These are phyloP conservation scores for Pseudomyrmex gracilis DNA, from an alignment of 1,140 invertebrate genomes.

Conservation along the genomic window DNA sequence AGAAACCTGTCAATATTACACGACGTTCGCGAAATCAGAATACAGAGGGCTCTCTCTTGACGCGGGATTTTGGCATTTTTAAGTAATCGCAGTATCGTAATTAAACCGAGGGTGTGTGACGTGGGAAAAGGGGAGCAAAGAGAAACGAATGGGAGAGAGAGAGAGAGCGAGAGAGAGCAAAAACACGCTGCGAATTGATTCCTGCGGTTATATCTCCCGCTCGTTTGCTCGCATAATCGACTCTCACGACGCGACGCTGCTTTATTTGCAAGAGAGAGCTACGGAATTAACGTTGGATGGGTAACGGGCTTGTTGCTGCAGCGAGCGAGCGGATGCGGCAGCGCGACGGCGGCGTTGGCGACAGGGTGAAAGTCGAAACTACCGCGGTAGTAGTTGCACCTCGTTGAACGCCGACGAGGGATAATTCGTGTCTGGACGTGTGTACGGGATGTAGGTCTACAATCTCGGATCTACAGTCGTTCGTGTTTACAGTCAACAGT, in stretches of 20 bases:
- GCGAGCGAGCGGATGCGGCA: neutral
- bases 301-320: neutral
- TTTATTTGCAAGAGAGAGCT: conserved; percentile 11
- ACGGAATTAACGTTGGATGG: too few relatives aligned
- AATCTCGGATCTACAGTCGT: conserved; percentile 67
- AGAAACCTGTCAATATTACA: conserved; percentile 22
- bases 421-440: conserved; percentile 71
- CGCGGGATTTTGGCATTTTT: conserved; percentile 38
- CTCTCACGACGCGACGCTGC: neutral
- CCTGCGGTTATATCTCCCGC: neutral
- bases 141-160: too few relatives aligned
- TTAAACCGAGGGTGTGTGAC: conserved; percentile 24
- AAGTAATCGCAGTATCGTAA: neutral
- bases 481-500: conserved; percentile 75
- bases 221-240: conserved; percentile 6
- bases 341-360: neutral
- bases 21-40: conserved; percentile 22
- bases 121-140: neutral
- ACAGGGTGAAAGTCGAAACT: conserved; percentile 16
- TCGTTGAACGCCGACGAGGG: conserved; percentile 60
- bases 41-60: neutral
- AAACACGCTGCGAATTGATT: neutral
- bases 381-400: conserved; percentile 18
- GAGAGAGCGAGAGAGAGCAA: too few relatives aligned
- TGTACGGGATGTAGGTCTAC: conserved; percentile 65